Evolutionary conservation across 2,113 vertebrate species (phyloP).

Genomic region (Hippocampus zosterae): DNA sequence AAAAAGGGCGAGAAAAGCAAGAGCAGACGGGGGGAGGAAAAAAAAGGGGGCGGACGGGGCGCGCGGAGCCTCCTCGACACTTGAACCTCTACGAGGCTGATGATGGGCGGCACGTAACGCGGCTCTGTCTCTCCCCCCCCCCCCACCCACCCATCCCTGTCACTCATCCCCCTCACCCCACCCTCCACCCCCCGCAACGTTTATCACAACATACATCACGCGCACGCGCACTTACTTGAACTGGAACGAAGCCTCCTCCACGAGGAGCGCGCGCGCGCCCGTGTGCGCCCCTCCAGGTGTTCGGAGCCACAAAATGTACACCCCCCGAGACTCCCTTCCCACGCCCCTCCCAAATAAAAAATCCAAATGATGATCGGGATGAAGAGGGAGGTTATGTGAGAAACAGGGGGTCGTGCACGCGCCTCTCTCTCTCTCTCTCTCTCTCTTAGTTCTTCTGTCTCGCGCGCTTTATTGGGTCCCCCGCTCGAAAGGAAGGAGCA

Average conservation of each 20-base stretch:
- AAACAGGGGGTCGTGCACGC: slow-evolving; percentile 1
- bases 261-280: background rate
- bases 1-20: slow-evolving; percentile 66
- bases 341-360: background rate
- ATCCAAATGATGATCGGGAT: background rate
- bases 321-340: background rate
- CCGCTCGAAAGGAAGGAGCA: slow-evolving; percentile 82
- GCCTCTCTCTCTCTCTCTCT: background rate
- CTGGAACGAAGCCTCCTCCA: background rate
- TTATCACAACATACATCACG: background rate
- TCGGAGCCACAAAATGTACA: background rate
- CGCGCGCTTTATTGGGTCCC: slow-evolving; percentile 89
- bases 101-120: slow-evolving; percentile 70
- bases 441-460: slow-evolving; percentile 31
- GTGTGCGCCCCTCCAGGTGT: slow-evolving; percentile 3
- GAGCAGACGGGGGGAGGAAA: background rate
- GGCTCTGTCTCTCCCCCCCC: slow-evolving; percentile 30
- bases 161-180: too few relatives aligned
- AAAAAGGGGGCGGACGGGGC: background rate
- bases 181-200: background rate
- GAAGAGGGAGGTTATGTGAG: slow-evolving; percentile 3
- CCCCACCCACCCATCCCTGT: too few relatives aligned
- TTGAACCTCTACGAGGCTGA: slow-evolving; percentile 63
- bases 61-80: slow-evolving; percentile 61
- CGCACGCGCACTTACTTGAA: slow-evolving; percentile 7